These are phyloP conservation scores for Chymomyza amoena DNA, from an alignment of 2,888 invertebrate species.

Conservation along the genomic window DNA sequence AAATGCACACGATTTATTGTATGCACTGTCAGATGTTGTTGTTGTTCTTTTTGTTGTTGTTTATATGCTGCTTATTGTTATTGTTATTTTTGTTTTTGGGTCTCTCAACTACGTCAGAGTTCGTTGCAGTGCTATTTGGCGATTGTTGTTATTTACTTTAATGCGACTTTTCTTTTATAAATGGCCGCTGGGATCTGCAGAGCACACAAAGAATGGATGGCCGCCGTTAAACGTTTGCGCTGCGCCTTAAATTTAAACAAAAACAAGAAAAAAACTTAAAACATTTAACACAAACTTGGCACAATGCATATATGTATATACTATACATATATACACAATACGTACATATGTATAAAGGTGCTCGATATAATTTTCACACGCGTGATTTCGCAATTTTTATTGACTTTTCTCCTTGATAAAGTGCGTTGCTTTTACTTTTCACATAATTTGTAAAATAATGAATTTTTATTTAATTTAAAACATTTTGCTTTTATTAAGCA, in stretches of 20 bases:
- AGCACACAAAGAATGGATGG: slow-evolving; percentile 43
- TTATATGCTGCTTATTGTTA: slow-evolving; percentile 20
- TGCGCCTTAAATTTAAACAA: slow-evolving; percentile 41
- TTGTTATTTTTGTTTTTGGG: slow-evolving; percentile 8
- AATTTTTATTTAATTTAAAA: not conserved
- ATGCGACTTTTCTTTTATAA: slow-evolving; percentile 55
- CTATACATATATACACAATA: slow-evolving; percentile 21
- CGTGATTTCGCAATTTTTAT: slow-evolving; percentile 67
- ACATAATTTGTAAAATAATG: slow-evolving; percentile 1
- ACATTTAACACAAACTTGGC: slow-evolving; percentile 16
- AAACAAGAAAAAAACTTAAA: slow-evolving; percentile 16
- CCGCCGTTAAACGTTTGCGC: slow-evolving; percentile 7
- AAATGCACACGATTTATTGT: slow-evolving; percentile 40
- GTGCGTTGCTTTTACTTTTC: not conserved
- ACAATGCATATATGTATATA: slow-evolving; percentile 10
- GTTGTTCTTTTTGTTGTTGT: slow-evolving; percentile 29
- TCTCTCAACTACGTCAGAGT: not conserved
- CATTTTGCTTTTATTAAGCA: not conserved
- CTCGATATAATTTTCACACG: slow-evolving; percentile 35
- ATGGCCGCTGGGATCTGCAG: slow-evolving; percentile 19
- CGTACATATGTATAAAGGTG: not conserved
- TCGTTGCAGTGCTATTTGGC: slow-evolving; percentile 2
- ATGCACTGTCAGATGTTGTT: slow-evolving; percentile 25
- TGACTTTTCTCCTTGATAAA: slow-evolving; percentile 56
- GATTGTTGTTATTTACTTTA: slow-evolving; percentile 48